Base-by-base conservation (phyloP, 2,888 invertebrate species). In the Callosobruchus maculatus region DNA sequence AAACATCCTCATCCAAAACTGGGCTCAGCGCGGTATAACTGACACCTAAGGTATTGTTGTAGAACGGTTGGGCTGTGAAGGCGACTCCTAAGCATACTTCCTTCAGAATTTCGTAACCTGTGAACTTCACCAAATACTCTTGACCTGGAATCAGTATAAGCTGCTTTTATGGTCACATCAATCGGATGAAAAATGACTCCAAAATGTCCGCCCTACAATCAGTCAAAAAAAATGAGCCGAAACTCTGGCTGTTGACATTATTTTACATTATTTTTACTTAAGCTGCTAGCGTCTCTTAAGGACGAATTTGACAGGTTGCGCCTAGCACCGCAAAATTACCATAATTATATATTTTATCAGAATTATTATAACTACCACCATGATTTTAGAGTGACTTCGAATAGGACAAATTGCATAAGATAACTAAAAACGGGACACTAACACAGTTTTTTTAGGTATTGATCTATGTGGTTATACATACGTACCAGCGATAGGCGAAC, bases 21-120 rank as follows among this genome's bases (percentile, higher is more conserved):
- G 75, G 74, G 1, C 1, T 49, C 22, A 76, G 76, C 0, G 80
- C 88, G 0, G 89, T 89, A 81, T 88, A 90, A 79, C 90, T 84
- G 4, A 83, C 78, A 20, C 85, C 84, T 20, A 85, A 76, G 9
- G 81, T 80, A 69, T 88, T 85, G 71, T 89, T 88, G 74, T 86
- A 81, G 73, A 90, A 90, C 0, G 88, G 88, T 72, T 89, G 88
- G 9, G 89, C 89, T 0, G 90, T 89, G 81, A 90, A 89, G 0
- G 88, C 88, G 0, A 89, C 86, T 0, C 90, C 90, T 4, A 90
- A 83, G 74, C 90, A 90, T 49, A 89, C 89, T 76, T 89, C 88
- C 2, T 87, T 87, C 1, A 90, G 81, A 0, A 89, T 83, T 0
- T 88, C 83, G 0, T 89, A 84, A 72, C 88, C 82, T 22, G 89